These are phyloP conservation scores for Cynodonichthys magdalenae DNA, from an alignment of 2,797 vertebrate species.

Conservation along the genomic window DNA sequence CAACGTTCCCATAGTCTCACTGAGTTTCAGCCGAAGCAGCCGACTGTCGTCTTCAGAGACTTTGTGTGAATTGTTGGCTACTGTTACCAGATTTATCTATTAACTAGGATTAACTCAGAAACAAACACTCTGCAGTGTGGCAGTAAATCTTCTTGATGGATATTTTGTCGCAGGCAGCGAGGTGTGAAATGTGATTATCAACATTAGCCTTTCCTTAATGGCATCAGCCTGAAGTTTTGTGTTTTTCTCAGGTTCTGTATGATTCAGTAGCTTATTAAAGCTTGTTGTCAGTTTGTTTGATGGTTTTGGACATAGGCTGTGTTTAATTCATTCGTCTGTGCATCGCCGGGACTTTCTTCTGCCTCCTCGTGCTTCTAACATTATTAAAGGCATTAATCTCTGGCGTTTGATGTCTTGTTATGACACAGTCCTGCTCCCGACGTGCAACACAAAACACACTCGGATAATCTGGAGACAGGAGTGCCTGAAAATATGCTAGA, in stretches of 20 bases:
- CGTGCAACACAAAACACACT: constrained; percentile 17
- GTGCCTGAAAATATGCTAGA: constrained; percentile 1
- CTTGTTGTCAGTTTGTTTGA: constrained; percentile 71
- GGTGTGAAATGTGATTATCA: constrained; percentile 60
- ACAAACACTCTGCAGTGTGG: constrained; percentile 4
- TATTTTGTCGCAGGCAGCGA: constrained; percentile 17
- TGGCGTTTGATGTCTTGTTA: constrained; percentile 60
- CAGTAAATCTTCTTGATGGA: constrained; percentile 34
- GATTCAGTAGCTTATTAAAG: constrained; percentile 67
- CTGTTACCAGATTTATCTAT: constrained; percentile 7
- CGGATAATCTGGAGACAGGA: constrained; percentile 15
- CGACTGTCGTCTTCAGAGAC: not conserved
- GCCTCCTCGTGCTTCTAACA: constrained; percentile 56
- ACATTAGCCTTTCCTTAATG: constrained; percentile 45
- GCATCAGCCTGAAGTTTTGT: constrained; percentile 17
- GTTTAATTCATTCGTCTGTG: constrained; percentile 61
- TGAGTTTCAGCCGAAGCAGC: not conserved
- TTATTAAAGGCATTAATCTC: constrained; percentile 81
- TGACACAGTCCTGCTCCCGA: constrained; percentile 25
- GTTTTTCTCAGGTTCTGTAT: constrained; percentile 31
- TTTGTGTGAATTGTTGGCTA: not conserved
- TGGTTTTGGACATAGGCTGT: constrained; percentile 53
- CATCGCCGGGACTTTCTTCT: constrained; percentile 51
- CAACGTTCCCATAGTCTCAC: not conserved
- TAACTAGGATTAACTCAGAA: constrained; percentile 11